A percentile compares a stretch with the other conserved stretches of the same genome.
phyloP scores from a whole-genome alignment of 30 jellyfish, hydroid and myxozoan species.

The Aurelia coerulea region DNA sequence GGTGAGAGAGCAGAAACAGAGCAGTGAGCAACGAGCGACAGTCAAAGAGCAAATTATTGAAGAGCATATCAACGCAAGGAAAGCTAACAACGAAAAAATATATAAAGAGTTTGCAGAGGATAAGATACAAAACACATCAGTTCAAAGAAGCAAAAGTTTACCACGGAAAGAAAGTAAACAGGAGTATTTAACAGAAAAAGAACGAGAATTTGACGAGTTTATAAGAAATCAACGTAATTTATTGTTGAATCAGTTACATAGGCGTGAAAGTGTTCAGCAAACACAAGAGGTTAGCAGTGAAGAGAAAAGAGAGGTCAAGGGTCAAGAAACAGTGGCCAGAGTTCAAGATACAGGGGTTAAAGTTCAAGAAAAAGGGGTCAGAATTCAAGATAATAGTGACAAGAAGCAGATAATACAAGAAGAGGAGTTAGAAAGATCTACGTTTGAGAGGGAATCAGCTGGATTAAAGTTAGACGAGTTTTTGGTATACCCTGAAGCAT shows the following conservation, averaged over 20 bases:
- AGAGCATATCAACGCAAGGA: conserved; percentile 35
- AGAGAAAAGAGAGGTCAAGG: conserved; percentile 16
- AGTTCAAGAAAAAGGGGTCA: conserved; percentile 2
- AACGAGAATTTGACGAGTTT: conserved; percentile 57
- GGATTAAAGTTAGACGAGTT: conserved; percentile 50
- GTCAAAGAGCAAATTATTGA: conserved; percentile 29
- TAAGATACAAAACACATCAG: neutral
- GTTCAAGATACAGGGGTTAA: neutral
- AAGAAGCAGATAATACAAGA: conserved; percentile 7
- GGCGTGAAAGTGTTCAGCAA: conserved; percentile 6
- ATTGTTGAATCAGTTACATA: conserved; percentile 27
- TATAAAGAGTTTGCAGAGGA: neutral
- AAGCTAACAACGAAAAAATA: conserved; percentile 12
- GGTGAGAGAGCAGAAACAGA: neutral
- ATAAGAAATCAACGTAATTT: conserved; percentile 60
- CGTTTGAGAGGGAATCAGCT: conserved; percentile 6
- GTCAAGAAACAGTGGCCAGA: conserved; percentile 10
- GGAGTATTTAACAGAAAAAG: conserved; percentile 25
- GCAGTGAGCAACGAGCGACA: conserved; percentile 6
- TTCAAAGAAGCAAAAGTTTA: conserved; percentile 38
- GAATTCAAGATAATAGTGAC: neutral
- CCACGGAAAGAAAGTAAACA: conserved; percentile 36
- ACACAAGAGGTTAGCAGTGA: conserved; percentile 1
- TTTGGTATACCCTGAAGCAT: conserved; percentile 26
- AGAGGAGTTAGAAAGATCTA: neutral